Percentiles rank a stretch among this genome's conserved stretches.
Evolutionary conservation across 2,113 vertebrate genomes (phyloP).

Genomic region (Sebastes fasciatus): DNA sequence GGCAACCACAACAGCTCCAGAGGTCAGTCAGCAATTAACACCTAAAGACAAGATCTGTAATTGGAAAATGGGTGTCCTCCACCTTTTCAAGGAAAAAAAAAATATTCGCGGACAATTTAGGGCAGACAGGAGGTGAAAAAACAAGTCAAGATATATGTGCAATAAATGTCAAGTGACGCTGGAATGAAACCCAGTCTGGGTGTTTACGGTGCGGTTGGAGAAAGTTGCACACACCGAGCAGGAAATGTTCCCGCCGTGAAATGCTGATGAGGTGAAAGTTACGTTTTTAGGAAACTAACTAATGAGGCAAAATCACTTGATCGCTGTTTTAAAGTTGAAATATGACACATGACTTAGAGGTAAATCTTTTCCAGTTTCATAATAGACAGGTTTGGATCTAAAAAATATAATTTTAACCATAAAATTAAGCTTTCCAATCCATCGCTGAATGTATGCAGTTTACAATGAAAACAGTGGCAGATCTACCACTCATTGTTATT

Average conservation of each 20-base stretch:
- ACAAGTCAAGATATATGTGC: slow-evolving; percentile 54
- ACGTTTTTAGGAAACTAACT: slow-evolving; percentile 4
- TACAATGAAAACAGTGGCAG: neutral
- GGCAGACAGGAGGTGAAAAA: neutral
- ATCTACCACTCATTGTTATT: neutral
- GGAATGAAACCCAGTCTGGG: slow-evolving; percentile 36
- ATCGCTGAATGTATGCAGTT: neutral
- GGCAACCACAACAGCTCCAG: slow-evolving; percentile 49
- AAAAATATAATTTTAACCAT: neutral
- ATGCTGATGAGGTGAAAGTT: slow-evolving; percentile 29
- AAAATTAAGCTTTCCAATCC: neutral
- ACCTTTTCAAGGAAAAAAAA: slow-evolving; percentile 48
- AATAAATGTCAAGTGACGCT: slow-evolving; percentile 66
- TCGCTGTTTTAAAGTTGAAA: neutral
- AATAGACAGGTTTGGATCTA: neutral
- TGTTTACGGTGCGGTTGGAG: slow-evolving; percentile 2
- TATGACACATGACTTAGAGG: neutral
- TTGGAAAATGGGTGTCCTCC: slow-evolving; percentile 61
- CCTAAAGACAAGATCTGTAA: slow-evolving; percentile 71
- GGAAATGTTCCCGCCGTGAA: neutral
- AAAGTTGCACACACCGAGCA: slow-evolving; percentile 15
- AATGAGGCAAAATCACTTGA: neutral
- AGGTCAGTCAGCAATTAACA: slow-evolving; percentile 75
- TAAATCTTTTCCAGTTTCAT: neutral
- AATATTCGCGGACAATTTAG: slow-evolving; percentile 48